These are phyloP conservation scores for Pangasius djambal DNA, from an alignment of 2,797 vertebrate species.

Conservation along the genomic window DNA sequence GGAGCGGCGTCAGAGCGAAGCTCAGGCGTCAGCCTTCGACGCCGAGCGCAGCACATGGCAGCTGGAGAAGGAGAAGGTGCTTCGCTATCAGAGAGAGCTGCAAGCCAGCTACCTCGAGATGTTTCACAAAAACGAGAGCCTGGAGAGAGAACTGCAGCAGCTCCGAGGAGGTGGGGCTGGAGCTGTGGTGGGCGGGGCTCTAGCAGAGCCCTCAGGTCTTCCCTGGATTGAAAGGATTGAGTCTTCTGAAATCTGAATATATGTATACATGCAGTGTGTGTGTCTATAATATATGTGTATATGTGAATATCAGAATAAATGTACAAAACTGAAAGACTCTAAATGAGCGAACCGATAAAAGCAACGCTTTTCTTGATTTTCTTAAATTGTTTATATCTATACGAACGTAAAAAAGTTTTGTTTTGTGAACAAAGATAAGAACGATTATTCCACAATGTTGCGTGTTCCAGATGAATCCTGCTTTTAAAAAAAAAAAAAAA, in stretches of 20 bases:
- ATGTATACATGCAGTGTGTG: not conserved
- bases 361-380: not conserved
- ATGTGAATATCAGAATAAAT: constrained; percentile 16
- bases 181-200: constrained; percentile 65
- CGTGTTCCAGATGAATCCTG: not conserved
- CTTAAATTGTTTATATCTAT: not conserved
- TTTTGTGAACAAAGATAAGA: not conserved
- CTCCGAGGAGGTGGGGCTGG: constrained; percentile 71
- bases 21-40: constrained; percentile 89
- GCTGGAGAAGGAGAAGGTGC: constrained; percentile 95
- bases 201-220: constrained; percentile 68
- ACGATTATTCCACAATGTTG: not conserved
- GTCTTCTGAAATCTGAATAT: constrained; percentile 92
- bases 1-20: constrained; percentile 91
- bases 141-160: constrained; percentile 85
- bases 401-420: not conserved
- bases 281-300: not conserved
- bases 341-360: not conserved
- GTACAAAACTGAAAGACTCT: constrained; percentile 4
- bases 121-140: constrained; percentile 87
- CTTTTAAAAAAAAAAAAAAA: not conserved
- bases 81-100: constrained; percentile 97
- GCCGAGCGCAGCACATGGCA: constrained; percentile 93
- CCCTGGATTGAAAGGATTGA: constrained; percentile 94
- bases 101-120: constrained; percentile 96